Percentiles rank a stretch among this genome's conserved stretches.
These are phyloP conservation scores for Heliconius ismenius DNA, from an alignment of 2,888 invertebrate species.

Conservation along the genomic window DNA sequence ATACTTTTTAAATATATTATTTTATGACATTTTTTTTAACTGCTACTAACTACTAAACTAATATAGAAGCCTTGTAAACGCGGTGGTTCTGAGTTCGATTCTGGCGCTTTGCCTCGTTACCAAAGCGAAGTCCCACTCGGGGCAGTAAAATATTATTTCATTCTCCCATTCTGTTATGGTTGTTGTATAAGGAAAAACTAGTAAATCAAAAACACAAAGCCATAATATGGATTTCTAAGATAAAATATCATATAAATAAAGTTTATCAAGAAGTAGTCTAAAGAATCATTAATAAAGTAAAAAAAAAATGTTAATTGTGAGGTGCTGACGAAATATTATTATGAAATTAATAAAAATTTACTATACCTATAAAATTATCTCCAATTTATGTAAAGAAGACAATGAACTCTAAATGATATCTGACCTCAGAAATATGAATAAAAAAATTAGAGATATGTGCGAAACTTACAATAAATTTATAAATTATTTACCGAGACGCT, in stretches of 20 bases:
- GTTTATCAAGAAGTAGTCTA: neutral
- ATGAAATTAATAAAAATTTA: neutral
- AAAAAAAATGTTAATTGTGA: too few species aligned
- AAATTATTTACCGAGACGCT: too few species aligned
- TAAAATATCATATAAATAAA: neutral
- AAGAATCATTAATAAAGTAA: neutral
- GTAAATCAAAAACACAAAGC: neutral
- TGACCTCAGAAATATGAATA: neutral
- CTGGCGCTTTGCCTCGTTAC: neutral
- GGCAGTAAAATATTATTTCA: too few species aligned
- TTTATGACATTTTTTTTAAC: neutral
- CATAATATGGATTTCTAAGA: neutral
- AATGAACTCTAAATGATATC: neutral
- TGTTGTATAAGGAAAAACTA: too few species aligned
- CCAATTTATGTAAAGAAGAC: neutral
- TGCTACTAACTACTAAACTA: neutral
- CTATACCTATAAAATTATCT: neutral
- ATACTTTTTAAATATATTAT: neutral
- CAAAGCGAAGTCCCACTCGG: too few species aligned
- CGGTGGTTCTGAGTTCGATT: neutral
- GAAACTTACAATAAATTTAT: too few species aligned
- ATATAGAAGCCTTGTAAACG: neutral
- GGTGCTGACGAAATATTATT: neutral
- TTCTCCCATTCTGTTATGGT: too few species aligned
- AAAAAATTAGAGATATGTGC: too few species aligned